A percentile compares a stretch with the other conserved stretches of the same genome.
phyloP scores from a whole-genome alignment of 2,113 vertebrate species.

The Alosa alosa region DNA sequence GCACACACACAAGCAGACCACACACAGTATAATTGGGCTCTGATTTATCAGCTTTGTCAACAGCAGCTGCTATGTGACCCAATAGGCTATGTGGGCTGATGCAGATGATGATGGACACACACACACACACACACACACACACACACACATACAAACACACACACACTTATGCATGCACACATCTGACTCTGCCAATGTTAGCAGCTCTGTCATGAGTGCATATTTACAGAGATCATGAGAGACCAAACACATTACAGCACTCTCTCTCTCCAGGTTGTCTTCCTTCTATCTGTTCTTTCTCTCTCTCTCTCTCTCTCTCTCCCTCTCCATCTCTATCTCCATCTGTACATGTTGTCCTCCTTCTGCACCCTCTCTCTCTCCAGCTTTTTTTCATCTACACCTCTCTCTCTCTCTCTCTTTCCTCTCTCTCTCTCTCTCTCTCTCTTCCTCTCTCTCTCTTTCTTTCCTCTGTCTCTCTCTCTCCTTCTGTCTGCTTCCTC shows the following conservation, averaged over 20 bases:
- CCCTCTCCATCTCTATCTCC: background rate
- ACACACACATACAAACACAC: background rate
- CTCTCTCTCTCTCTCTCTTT: too few relatives aligned
- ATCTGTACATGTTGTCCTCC: background rate
- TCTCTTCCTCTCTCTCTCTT: background rate
- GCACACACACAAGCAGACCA: background rate
- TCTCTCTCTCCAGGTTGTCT: background rate
- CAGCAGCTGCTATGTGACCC: slow-evolving; percentile 48
- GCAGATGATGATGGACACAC: background rate
- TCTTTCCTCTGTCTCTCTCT: background rate
- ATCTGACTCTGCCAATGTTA: background rate
- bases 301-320: background rate
- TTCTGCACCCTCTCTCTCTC: background rate
- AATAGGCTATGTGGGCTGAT: slow-evolving; percentile 35
- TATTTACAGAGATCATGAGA: too few relatives aligned
- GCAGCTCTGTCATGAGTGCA: too few relatives aligned
- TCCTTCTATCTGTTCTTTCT: background rate
- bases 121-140: background rate
- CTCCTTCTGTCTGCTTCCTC: background rate
- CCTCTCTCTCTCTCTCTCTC: background rate
- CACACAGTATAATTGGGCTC: background rate
- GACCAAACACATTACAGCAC: too few relatives aligned
- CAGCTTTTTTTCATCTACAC: too few relatives aligned
- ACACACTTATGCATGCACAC: background rate
- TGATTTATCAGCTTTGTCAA: slow-evolving; percentile 52